Percentiles rank a stretch among this genome's conserved stretches.
These are phyloP conservation scores for Nyctalus aviator DNA, from an alignment of 2,797 vertebrate species.

Conservation along the genomic window DNA sequence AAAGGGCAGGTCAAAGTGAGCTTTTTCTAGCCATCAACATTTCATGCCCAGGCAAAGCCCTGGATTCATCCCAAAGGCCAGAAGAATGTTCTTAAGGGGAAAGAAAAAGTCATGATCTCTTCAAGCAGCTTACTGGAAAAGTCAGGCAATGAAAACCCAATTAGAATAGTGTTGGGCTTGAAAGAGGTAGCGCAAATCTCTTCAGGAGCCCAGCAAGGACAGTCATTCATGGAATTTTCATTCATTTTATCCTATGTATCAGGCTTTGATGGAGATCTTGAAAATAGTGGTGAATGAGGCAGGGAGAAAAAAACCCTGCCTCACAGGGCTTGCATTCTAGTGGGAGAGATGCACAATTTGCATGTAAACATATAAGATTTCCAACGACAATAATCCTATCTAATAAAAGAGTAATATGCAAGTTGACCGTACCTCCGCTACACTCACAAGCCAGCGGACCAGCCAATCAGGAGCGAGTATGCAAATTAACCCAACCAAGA, in stretches of 20 bases:
- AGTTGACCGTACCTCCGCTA: too few relatives aligned
- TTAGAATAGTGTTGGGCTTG: neutral
- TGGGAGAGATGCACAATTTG: neutral
- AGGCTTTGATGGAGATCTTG: neutral
- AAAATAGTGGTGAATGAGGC: neutral
- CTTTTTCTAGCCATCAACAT: neutral
- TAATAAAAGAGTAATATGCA: too few relatives aligned
- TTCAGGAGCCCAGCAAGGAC: neutral
- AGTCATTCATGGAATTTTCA: neutral
- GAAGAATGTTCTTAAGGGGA: constrained; percentile 15
- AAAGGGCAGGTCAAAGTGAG: neutral
- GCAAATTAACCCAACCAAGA: too few relatives aligned
- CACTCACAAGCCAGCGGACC: too few relatives aligned
- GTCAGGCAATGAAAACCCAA: neutral
- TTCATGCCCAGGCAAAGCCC: neutral
- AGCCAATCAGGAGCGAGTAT: too few relatives aligned
- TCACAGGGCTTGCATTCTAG: neutral
- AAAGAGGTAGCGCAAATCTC: neutral
- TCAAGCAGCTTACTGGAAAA: neutral
- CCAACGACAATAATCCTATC: too few relatives aligned
- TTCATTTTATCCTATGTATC: neutral
- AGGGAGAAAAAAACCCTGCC: neutral
- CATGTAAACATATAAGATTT: neutral
- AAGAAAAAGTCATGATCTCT: neutral
- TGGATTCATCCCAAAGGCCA: constrained; percentile 12